Conservation (phyloP, 2,113 vertebrate species). For the Isurus oxyrinchus region DNA sequence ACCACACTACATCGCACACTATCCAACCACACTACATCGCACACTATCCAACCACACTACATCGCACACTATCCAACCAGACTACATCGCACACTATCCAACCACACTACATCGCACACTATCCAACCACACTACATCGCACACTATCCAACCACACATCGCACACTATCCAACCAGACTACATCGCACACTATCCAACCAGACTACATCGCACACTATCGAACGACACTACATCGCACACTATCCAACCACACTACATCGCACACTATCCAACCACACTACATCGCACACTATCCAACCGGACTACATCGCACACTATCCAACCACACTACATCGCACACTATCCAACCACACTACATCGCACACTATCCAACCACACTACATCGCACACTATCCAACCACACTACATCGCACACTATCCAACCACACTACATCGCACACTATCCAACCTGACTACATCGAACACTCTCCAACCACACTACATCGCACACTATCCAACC, state of each 20-base stretch:
- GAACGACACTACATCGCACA: background rate
- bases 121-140: background rate
- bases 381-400: background rate
- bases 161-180: no score
- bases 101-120: background rate
- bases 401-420: background rate
- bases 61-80: background rate
- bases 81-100: background rate
- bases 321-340: background rate
- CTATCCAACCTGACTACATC: background rate
- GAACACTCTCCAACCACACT: conserved; percentile 10
- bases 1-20: conserved; percentile 7
- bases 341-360: background rate
- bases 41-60: background rate
- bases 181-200: background rate
- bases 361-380: background rate
- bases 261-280: background rate
- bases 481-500: background rate
- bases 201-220: background rate
- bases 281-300: background rate
- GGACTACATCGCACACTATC: background rate
- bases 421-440: background rate
- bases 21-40: background rate
- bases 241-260: background rate
- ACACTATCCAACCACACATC: background rate